These are phyloP conservation scores for Globodera rostochiensis DNA, from an alignment of 1,140 invertebrate species.

Conservation along the genomic window DNA sequence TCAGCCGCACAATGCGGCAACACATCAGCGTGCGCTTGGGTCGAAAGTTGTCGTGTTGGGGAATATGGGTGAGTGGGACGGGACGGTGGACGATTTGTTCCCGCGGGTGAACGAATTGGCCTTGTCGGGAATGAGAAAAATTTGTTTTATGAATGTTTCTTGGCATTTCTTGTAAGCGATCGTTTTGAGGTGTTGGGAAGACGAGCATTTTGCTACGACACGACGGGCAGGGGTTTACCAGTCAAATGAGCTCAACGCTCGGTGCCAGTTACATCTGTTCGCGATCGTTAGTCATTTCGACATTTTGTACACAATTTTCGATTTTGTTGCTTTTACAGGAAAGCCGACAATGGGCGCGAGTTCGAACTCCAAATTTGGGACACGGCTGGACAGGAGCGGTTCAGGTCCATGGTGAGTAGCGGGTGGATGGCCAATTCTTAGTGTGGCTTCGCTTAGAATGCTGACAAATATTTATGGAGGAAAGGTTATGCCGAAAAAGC, in stretches of 20 bases:
- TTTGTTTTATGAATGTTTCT: too few species aligned
- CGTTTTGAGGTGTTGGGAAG: constrained; percentile 39
- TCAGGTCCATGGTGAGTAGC: constrained; percentile 87
- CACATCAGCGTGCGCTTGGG: constrained; percentile 29
- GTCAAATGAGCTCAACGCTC: constrained; percentile 35
- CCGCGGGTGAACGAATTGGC: too few species aligned
- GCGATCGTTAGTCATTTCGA: constrained; percentile 21
- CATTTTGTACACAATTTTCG: neutral
- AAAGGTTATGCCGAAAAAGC: too few species aligned
- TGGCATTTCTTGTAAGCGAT: too few species aligned
- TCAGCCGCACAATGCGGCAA: neutral
- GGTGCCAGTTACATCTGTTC: constrained; percentile 40
- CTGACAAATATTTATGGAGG: too few species aligned
- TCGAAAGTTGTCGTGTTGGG: constrained; percentile 50
- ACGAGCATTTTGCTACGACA: constrained; percentile 46
- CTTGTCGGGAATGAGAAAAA: too few species aligned
- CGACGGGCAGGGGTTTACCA: constrained; percentile 51
- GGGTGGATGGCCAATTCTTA: neutral
- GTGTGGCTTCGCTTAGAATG: too few species aligned
- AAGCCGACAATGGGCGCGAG: constrained; percentile 36
- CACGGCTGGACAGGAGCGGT: constrained; percentile 94
- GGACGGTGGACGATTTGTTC: too few species aligned
- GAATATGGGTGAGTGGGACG: constrained; percentile 25
- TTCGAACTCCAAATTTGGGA: constrained; percentile 69
- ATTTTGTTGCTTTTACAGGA: constrained; percentile 12